These are phyloP conservation scores for Rhagoletis zephyria DNA, from an alignment of 1,140 invertebrate genomes.

Conservation along the genomic window DNA sequence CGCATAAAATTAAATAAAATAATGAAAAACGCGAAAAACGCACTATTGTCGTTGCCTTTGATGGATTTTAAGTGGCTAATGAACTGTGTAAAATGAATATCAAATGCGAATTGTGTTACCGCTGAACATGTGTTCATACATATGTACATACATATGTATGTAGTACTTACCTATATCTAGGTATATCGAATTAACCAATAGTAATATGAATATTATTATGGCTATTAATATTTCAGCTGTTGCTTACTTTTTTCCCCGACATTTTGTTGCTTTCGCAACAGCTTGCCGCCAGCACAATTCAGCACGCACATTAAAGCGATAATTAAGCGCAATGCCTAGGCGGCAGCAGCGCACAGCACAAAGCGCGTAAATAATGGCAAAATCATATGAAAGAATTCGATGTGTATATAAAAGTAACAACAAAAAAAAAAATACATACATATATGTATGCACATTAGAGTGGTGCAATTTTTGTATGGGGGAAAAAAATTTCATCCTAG, in stretches of 20 bases:
- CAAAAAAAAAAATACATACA: neutral
- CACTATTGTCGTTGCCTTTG: constrained; percentile 18
- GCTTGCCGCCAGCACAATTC: constrained; percentile 41
- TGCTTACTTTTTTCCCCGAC: neutral
- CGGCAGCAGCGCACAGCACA: neutral
- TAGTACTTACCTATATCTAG: too few relatives aligned
- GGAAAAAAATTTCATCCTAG: too few relatives aligned
- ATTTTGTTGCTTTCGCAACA: neutral
- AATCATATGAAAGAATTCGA: neutral
- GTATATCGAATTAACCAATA: neutral
- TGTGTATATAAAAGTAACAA: neutral
- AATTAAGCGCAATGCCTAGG: constrained; percentile 43
- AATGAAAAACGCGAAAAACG: neutral
- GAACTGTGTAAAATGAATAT: constrained; percentile 28
- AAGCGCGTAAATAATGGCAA: constrained; percentile 31
- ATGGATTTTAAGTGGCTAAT: constrained; percentile 13
- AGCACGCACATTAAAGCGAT: constrained; percentile 46
- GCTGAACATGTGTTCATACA: too few relatives aligned
- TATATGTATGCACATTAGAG: too few relatives aligned
- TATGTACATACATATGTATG: too few relatives aligned
- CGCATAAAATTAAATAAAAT: neutral
- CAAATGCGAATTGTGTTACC: constrained; percentile 27
- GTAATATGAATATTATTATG: constrained; percentile 8
- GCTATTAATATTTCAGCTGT: neutral
- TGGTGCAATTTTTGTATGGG: too few relatives aligned